Conservation (phyloP, 2,888 invertebrate genomes). For the Callyntrura sp. region DNA sequence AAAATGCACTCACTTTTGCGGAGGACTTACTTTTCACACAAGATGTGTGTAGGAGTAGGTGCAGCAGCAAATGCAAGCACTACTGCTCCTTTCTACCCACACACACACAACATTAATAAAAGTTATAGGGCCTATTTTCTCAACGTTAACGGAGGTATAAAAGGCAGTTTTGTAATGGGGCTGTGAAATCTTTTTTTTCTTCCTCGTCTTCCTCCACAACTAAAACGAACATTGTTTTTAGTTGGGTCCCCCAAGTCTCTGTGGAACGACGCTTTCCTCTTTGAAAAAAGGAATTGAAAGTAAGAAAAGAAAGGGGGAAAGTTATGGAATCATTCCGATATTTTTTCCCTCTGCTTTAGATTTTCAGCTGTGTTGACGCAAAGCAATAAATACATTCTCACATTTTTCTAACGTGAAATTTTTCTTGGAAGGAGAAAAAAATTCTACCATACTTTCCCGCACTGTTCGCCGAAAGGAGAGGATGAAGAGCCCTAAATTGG, state of each 20-base stretch:
- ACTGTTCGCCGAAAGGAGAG: neutral
- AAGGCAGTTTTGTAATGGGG: constrained; percentile 58
- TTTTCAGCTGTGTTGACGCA: neutral
- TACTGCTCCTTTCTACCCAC: neutral
- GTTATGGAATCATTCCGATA: constrained; percentile 55
- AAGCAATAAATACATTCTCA: constrained; percentile 5
- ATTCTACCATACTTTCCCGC: neutral
- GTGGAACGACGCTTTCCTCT: no score
- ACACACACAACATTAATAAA: constrained; percentile 12
- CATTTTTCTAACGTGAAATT: neutral
- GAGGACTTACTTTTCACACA: constrained; percentile 13
- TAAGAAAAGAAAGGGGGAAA: constrained; percentile 47
- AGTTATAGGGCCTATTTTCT: neutral
- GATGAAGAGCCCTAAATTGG: neutral
- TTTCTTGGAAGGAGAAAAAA: neutral
- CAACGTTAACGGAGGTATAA: neutral
- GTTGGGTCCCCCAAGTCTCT: neutral
- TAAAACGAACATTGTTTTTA: neutral
- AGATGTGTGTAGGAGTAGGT: neutral
- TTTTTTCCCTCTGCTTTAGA: constrained; percentile 5
- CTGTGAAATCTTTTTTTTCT: constrained; percentile 43
- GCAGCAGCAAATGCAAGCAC: neutral
- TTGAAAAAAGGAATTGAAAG: neutral
- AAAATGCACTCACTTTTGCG: neutral
- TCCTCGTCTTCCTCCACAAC: neutral